Evolutionary conservation across 2,113 vertebrate genomes (phyloP), one percentile per base, ranked within the genome.

Genomic region (Pheucticus melanocephalus): DNA sequence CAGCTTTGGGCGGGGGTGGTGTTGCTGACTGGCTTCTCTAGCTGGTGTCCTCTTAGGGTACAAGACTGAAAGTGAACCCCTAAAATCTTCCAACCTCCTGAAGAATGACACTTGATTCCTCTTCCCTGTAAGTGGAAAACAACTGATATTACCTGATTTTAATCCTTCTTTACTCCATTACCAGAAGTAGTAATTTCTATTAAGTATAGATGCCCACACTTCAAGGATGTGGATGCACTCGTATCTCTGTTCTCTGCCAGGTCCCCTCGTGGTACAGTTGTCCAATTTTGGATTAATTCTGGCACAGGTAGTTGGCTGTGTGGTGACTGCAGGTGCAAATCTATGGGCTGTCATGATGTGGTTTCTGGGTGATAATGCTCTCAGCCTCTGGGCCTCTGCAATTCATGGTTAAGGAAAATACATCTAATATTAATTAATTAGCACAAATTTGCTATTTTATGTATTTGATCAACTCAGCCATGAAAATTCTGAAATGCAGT

Each of bases 401-500:
- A 70, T 79, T 68, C 15, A 50, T 61, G 31, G 73, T 53, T 89
- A 60, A 87, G 68, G 84, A 92, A 87, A 83, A 82, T 92, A 72
- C 10, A 59, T 71, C 61, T 56, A 75, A 63, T 70, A 44, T 68
- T 81, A 91, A 92, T 93, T 95, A 87, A 95, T 96, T 90, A 93
- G 44, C 86, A 89, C 72, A 61, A 44, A 80, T 83, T 47, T 88
- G 44, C 39, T 60, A 11, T 65, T 96, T 93, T 82, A 92, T 90
- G 69, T 83, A 11, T 96, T 93, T 90, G 76, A 90, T 88, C 88
- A 88, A n/a, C 85, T 90, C 81, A 71, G 90, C 80, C 66, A 81
- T 88, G 80, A 90, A 94, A 95, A 88, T 92, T 90, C 71, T 78
- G 90, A 88, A 88, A 79, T n/a, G 65, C 70, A 27, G 76, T 88